Percentiles rank a stretch among this genome's conserved stretches.
Evolutionary conservation across 1,140 invertebrate genomes (phyloP).

Genomic region (Aphidius gifuensis): DNA sequence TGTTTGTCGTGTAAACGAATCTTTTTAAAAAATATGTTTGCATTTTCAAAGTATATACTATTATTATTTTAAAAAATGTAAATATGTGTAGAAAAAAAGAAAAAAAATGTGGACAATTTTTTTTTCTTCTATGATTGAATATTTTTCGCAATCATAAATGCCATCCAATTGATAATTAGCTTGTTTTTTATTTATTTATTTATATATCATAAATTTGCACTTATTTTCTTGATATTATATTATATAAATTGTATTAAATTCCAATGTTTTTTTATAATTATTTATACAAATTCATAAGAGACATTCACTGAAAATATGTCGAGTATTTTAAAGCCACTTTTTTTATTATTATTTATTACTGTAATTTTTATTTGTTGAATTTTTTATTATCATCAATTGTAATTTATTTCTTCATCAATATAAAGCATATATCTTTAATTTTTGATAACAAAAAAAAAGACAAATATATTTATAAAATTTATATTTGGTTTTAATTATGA

Average conservation of each 20-base stretch:
- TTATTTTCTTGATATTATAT: not conserved
- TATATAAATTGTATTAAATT: too few relatives aligned
- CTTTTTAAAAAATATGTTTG: not conserved
- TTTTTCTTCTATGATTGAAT: not conserved
- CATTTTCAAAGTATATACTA: too few relatives aligned
- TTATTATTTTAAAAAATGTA: not conserved
- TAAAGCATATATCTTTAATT: too few relatives aligned
- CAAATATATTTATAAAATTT: too few relatives aligned
- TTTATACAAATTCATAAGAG: not conserved
- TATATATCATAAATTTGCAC: slow-evolving; percentile 6
- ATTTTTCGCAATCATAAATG: too few relatives aligned
- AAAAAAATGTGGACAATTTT: not conserved
- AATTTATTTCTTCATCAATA: too few relatives aligned
- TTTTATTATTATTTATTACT: not conserved
- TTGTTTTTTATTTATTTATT: not conserved
- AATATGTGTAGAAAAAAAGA: not conserved
- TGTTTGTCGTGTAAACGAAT: not conserved
- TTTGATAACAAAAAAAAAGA: too few relatives aligned
- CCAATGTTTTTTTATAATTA: too few relatives aligned
- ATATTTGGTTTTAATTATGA: too few relatives aligned
- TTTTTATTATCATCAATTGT: too few relatives aligned
- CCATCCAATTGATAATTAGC: slow-evolving; percentile 1
- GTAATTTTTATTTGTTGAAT: too few relatives aligned
- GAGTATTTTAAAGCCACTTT: not conserved
- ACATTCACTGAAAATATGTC: not conserved